Evolutionary conservation across 2,113 vertebrate species (phyloP).

Genomic region (Sebastes fasciatus): DNA sequence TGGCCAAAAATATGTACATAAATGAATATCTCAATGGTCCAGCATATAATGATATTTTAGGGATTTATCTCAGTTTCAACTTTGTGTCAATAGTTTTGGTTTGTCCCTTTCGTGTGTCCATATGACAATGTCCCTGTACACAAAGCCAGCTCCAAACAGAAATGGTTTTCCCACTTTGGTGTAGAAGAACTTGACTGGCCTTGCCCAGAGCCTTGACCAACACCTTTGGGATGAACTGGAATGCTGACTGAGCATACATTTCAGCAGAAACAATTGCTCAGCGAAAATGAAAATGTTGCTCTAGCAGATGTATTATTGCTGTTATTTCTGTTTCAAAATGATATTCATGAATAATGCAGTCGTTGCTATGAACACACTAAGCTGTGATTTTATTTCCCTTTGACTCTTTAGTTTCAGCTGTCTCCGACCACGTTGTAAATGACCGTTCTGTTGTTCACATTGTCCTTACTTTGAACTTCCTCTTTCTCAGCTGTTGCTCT

Average conservation of each 20-base stretch:
- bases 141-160: neutral
- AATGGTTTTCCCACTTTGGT: neutral
- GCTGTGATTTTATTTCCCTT: neutral
- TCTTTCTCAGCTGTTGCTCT: slow-evolving; percentile 43
- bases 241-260: neutral
- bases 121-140: neutral
- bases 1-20: neutral
- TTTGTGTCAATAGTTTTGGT: neutral
- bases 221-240: neutral
- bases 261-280: neutral
- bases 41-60: neutral
- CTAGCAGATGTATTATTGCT: neutral
- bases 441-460: slow-evolving; percentile 46
- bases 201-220: neutral
- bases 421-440: slow-evolving; percentile 44
- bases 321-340: neutral
- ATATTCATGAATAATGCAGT: neutral
- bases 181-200: neutral
- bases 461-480: slow-evolving; percentile 64
- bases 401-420: neutral
- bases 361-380: neutral
- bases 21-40: neutral
- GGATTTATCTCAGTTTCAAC: no score
- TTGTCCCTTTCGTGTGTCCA: neutral
- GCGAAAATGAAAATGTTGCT: neutral